Percentiles rank a stretch among this genome's conserved stretches.
These are phyloP conservation scores for Cheilosia vulpina DNA, from an alignment of 2,888 invertebrate genomes.

Conservation along the genomic window DNA sequence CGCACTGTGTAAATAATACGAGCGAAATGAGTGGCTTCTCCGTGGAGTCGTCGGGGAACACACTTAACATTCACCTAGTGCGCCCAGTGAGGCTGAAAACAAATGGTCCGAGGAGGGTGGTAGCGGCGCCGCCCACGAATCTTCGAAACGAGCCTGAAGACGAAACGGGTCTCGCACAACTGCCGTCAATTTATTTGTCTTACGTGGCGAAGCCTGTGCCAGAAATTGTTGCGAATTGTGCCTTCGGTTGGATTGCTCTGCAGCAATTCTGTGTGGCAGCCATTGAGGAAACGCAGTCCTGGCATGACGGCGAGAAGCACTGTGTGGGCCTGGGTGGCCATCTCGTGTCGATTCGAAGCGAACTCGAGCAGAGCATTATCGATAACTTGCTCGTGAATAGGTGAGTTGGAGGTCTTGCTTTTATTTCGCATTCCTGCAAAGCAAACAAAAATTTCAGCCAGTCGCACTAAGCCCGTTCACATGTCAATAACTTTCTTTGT, in stretches of 20 bases:
- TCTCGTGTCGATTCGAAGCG: conserved; percentile 87
- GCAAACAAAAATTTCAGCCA: not conserved
- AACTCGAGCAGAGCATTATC: conserved; percentile 87
- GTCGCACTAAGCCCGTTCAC: not conserved
- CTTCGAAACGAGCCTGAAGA: not conserved
- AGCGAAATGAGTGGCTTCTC: conserved; percentile 77
- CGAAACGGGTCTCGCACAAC: conserved; percentile 10
- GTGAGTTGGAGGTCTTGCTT: conserved; percentile 83
- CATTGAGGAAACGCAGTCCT: conserved; percentile 85
- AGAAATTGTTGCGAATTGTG: conserved; percentile 87
- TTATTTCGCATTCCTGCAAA: not conserved
- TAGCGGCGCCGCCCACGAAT: not conserved
- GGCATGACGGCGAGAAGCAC: conserved; percentile 88
- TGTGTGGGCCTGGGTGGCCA: conserved; percentile 88
- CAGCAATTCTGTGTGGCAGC: conserved; percentile 88
- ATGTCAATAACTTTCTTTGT: conserved; percentile 12
- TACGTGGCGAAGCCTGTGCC: conserved; percentile 87
- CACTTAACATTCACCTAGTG: conserved; percentile 78
- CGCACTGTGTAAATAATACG: conserved; percentile 78
- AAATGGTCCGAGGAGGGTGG: not conserved
- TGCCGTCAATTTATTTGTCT: conserved; percentile 86
- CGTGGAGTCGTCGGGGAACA: conserved; percentile 78
- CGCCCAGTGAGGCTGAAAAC: conserved; percentile 70
- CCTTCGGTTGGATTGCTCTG: conserved; percentile 89
- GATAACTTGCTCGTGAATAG: conserved; percentile 87